Evolutionary conservation across 53 echinoderm and acorn worm genomes (phyloP), one percentile per base, ranked within the genome.

Genomic region (Crossaster papposus): DNA sequence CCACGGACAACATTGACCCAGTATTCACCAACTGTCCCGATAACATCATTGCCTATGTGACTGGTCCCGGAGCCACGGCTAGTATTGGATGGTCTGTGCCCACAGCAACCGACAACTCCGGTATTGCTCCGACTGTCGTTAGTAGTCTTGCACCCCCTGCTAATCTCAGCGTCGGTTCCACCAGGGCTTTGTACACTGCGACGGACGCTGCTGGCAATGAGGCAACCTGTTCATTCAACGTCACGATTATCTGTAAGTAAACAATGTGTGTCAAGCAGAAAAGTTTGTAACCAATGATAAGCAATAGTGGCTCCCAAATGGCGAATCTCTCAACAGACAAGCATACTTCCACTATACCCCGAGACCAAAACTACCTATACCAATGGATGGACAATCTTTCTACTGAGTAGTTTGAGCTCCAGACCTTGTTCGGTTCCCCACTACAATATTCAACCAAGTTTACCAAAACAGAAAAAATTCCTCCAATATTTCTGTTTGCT

Each of bases 171-270:
- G 52, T 88, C 8, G 94, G 92, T 14, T 22, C 83, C 15, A 79
- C 74, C 18, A 70, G 36, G 1, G 95, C 94, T 53, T 62, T 72
- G n/a, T 96, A 93, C 81, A 93, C 86, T 2, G 96, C 96, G 9
- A 81, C 14, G 14, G 96, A 96, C 70, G 82, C 75, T 8, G 89
- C 91, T 58, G 96, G 94, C 53, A 89, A 92, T 15, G n/a, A 77
- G 51, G 91, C 77, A 1, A 64, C 53, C 4, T 96, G 96, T 33
- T 51, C 34, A 2, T 96, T 96, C 75, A 77, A 28, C 35, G 83
- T 96, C 17, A 82, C 30, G 64, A 92, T 96, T 31, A 64, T 71
- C 18, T 35, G 93, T 93, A 85, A 85, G 93, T 44, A 4, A 13
- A 70, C 0, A 44, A n/a, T n/a, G 9, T 44, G 44, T 9, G 5